Evolutionary conservation across 2,888 invertebrate species (phyloP).

Genomic region (Eucera pruinosa): DNA sequence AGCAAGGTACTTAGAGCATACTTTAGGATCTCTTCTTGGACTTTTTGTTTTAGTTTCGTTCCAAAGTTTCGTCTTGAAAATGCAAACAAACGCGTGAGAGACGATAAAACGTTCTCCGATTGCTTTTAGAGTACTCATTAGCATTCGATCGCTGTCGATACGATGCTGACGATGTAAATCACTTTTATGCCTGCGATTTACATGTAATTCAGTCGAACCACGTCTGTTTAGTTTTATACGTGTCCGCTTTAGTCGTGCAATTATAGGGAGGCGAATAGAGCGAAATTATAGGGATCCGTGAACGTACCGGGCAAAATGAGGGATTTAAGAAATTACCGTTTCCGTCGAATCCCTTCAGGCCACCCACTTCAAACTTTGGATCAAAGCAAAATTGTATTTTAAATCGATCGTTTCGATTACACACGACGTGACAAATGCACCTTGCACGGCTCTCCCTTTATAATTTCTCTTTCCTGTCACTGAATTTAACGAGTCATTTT

Average conservation of each 20-base stretch:
- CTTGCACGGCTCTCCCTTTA: background rate
- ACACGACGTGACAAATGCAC: background rate
- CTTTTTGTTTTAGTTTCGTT: background rate
- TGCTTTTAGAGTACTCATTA: slow-evolving; percentile 1
- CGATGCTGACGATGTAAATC: slow-evolving; percentile 34
- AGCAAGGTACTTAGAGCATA: no score
- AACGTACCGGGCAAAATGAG: slow-evolving; percentile 26
- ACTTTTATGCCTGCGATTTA: slow-evolving; percentile 35
- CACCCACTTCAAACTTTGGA: slow-evolving; percentile 26
- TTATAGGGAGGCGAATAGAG: slow-evolving; percentile 52
- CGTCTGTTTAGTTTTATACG: slow-evolving; percentile 31
- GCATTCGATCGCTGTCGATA: slow-evolving; percentile 7
- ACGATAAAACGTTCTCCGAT: background rate
- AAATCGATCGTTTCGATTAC: background rate
- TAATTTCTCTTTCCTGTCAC: background rate
- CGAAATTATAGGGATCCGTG: slow-evolving; percentile 48
- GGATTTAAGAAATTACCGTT: slow-evolving; percentile 54
- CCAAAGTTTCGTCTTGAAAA: background rate
- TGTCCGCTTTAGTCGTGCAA: slow-evolving; percentile 9
- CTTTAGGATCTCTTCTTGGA: no score
- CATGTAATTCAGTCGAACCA: slow-evolving; percentile 37
- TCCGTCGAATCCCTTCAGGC: slow-evolving; percentile 33
- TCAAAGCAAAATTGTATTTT: slow-evolving; percentile 16
- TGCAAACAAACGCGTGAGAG: background rate
- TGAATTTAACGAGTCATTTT: slow-evolving; percentile 22